phyloP scores from a whole-genome alignment of 1,140 invertebrate genomes.

The Grapholita molesta region DNA sequence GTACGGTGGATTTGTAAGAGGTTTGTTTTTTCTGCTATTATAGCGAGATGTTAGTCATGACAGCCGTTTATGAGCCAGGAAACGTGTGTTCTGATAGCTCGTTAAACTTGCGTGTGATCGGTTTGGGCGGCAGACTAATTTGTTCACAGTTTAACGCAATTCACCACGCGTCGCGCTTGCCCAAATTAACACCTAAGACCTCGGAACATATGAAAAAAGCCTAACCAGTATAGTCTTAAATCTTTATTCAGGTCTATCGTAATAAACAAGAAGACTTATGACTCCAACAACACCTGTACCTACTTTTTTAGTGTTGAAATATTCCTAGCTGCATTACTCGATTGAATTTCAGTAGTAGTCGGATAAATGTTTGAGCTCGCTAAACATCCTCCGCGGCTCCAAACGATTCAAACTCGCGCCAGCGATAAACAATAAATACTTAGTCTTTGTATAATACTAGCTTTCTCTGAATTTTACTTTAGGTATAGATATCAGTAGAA shows the following conservation, averaged over 20 bases:
- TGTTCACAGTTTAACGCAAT: constrained; percentile 64
- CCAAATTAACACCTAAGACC: background rate
- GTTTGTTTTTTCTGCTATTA: background rate
- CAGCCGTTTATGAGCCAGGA: background rate
- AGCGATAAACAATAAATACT: background rate
- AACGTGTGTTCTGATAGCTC: constrained; percentile 19
- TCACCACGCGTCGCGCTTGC: constrained; percentile 37
- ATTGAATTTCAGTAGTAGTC: background rate
- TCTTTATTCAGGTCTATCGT: no score
- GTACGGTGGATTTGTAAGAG: background rate
- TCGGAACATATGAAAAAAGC: background rate
- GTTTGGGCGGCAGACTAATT: constrained; percentile 51
- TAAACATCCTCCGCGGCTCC: background rate
- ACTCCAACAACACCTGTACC: no score
- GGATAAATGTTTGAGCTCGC: background rate
- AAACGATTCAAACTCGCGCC: background rate
- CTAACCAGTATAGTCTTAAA: background rate
- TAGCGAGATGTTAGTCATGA: constrained; percentile 1
- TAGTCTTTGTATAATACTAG: background rate
- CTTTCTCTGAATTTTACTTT: no score
- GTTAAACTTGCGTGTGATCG: constrained; percentile 40
- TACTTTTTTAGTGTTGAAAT: background rate
- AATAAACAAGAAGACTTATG: no score
- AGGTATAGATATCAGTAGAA: no score
- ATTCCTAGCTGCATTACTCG: background rate